phyloP scores from a whole-genome alignment of 2,888 invertebrate genomes.

The Orthosia gothica region DNA sequence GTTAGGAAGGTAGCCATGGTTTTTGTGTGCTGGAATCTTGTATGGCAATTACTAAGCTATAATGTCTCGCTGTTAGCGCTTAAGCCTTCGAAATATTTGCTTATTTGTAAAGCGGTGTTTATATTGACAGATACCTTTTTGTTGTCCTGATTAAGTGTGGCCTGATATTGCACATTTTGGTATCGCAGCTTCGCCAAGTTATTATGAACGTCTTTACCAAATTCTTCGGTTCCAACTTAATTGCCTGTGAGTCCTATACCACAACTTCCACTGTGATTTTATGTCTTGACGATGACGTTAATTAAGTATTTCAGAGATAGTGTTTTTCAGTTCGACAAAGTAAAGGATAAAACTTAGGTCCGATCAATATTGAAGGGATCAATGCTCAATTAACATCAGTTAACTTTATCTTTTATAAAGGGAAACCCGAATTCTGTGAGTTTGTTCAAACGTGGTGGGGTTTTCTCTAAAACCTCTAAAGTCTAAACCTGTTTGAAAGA shows the following conservation, averaged over 20 bases:
- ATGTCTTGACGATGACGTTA: neutral
- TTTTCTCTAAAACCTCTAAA: too few relatives aligned
- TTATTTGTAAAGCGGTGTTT: conserved; percentile 46
- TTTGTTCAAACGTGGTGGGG: too few relatives aligned
- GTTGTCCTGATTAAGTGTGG: neutral
- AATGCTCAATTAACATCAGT: conserved; percentile 1
- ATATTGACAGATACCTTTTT: neutral
- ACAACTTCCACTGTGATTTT: neutral
- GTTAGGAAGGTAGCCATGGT: conserved; percentile 48
- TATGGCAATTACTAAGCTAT: conserved; percentile 52
- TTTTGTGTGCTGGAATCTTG: conserved; percentile 57
- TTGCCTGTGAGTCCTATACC: neutral
- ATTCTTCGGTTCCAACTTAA: neutral
- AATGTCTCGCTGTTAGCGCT: conserved; percentile 39
- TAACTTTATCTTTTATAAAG: neutral
- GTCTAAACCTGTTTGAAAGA: too few relatives aligned
- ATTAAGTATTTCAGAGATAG: neutral
- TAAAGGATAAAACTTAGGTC: neutral
- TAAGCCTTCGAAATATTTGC: conserved; percentile 47
- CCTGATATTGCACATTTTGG: neutral
- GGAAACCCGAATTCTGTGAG: too few relatives aligned
- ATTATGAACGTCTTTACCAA: neutral
- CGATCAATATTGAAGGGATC: neutral
- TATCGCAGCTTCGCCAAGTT: too few relatives aligned
- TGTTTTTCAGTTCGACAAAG: neutral